Evolutionary conservation across 2,888 invertebrate genomes (phyloP), one percentile per base, ranked within the genome.

Genomic region (Gisinianus flammeolus): DNA sequence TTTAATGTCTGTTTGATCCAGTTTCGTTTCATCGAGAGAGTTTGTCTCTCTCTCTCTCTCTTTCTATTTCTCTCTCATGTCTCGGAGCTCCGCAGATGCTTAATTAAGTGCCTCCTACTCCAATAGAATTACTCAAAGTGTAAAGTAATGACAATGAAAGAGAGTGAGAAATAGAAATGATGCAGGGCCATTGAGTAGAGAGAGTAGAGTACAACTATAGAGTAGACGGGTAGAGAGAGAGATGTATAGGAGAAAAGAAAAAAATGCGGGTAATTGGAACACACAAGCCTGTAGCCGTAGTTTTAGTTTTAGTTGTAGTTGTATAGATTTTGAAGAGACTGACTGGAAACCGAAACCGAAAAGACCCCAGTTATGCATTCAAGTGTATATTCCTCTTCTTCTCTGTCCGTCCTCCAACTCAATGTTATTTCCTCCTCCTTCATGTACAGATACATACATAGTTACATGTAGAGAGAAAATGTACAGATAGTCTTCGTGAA

Each of bases 261-360:
- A 79, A 77, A 79, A 77, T 79, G 79, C 79, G 79, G 79, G 79
- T 79, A 79, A 77, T 79, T 79, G 77, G 77, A 68, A 56, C 77
- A 76, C 67, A n/a, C n/a, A 26, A 33, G 16, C 24, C 76, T 35
- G 35, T 35, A 62, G 62, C 4, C 62, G 62, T 54, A 54, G 54
- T 54, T 54, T n/a, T n/a, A 54, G n/a, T 54, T 54, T 54, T n/a
- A 54, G 54, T 54, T 54, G 54, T 54, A n/a, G 54, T 54, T 62
- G 12, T 44, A 44, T 44, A 44, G 44, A 44, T 44, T 2, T 44
- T 44, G 2, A 4, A 44, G 2, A 16, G 3, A 6, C 44, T 16
- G 3, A 44, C 12, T 12, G 19, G 44, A 1, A 44, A 6, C 16
- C 12, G 44, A 44, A 44, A 44, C 44, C 44, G 44, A 12, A 44